Evolutionary conservation across 2,113 vertebrate genomes (phyloP), one percentile per base, ranked within the genome.

Genomic region (Calidris pygmaea): DNA sequence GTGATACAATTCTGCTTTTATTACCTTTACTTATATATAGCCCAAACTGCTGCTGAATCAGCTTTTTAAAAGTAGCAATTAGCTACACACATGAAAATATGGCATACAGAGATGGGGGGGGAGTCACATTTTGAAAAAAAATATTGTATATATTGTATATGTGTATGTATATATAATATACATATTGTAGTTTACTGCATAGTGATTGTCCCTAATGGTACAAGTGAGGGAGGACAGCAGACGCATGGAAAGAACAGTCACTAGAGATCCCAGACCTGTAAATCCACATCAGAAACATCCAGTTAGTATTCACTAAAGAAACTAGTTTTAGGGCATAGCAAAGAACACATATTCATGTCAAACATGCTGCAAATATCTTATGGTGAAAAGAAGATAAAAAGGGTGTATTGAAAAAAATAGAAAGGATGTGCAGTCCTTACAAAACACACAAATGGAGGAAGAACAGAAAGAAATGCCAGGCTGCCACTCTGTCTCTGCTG

Each of bases 361-460:
- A 66, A 63, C 1, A 8, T 15, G 8, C 79, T 63, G 35, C 39
- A 47, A 56, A 2, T 45, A 43, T 26, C 30, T 52, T 5, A 1
- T 3, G 19, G 45, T 35, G 26, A 23, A 39, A 79, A 56, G 35
- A 67, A 52, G 34, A 30, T 50, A 1, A n/a, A 34, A 72, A 68
- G 6, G 6, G 1, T 17, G 16, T 12, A 7, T 5, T 58, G 3
- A 17, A 19, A 63, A 22, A 35, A n/a, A 48, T 23, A 48, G 48
- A 58, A 75, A 7, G 1, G 0, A 30, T 3, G 53, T 29, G 18
- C 41, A 67, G 24, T n/a, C 50, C 10, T 48, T 52, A 5, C 12
- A 66, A 13, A 50, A 34, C 41, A 3, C 20, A 9, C 4, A 39
- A 32, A 39, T 1, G 6, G n/a, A 52, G 59, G 3, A 23, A 20